These are phyloP conservation scores for Allobates femoralis DNA, from an alignment of 2,797 vertebrate genomes.

Conservation along the genomic window DNA sequence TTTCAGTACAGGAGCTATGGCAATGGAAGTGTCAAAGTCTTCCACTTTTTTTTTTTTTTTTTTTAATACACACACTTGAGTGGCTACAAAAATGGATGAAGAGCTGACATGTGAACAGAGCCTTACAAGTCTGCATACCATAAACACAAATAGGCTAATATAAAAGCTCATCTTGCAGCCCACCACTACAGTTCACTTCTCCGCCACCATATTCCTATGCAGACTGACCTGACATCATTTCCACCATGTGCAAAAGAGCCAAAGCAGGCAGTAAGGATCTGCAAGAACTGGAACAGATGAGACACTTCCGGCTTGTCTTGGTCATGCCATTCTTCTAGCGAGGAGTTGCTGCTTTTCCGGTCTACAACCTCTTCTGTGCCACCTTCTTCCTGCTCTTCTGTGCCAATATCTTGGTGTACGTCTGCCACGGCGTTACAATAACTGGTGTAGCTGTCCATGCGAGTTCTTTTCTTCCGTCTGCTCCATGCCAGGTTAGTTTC, in stretches of 20 bases:
- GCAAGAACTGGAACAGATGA: slow-evolving; percentile 82
- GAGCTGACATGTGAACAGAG: too few relatives aligned
- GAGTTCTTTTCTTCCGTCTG: slow-evolving; percentile 79
- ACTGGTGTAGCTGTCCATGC: slow-evolving; percentile 92
- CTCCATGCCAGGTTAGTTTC: slow-evolving; percentile 72
- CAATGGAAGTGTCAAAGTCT: too few relatives aligned
- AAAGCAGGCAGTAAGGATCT: slow-evolving; percentile 83
- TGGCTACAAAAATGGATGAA: too few relatives aligned
- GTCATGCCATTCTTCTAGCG: slow-evolving; percentile 80
- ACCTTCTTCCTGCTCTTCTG: slow-evolving; percentile 73
- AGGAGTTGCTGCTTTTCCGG: slow-evolving; percentile 80
- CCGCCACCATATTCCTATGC: too few relatives aligned
- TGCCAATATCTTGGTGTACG: slow-evolving; percentile 65
- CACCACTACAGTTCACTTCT: too few relatives aligned
- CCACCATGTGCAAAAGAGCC: slow-evolving; percentile 84
- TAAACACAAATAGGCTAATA: too few relatives aligned
- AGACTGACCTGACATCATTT: slow-evolving; percentile 92
- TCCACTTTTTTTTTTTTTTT: too few relatives aligned
- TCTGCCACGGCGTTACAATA: slow-evolving; percentile 85
- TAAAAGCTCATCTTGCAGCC: too few relatives aligned
- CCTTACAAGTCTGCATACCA: too few relatives aligned
- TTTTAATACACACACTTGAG: too few relatives aligned
- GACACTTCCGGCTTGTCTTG: slow-evolving; percentile 81
- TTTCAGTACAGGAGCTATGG: too few relatives aligned
- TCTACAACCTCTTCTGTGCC: slow-evolving; percentile 72